A percentile compares a stretch with the other conserved stretches of the same genome.
phyloP scores from a whole-genome alignment of 1,140 invertebrate genomes.

The Tetragonula clypearis region DNA sequence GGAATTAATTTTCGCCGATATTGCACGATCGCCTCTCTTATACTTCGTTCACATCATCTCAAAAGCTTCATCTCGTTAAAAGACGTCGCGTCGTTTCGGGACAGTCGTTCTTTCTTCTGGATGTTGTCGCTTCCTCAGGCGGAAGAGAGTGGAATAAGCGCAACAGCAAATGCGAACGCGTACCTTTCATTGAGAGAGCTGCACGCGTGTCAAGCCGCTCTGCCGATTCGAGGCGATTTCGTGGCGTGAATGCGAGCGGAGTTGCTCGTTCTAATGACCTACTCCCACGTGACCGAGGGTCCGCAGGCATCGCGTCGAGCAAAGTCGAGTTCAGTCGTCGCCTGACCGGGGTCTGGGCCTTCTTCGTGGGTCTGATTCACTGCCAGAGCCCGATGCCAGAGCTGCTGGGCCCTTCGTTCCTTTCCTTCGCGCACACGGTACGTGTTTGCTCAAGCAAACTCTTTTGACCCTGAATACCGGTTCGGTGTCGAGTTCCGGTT shows the following conservation, averaged over 20 bases:
- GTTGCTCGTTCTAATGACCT: constrained; percentile 78
- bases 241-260: constrained; percentile 61
- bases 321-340: constrained; percentile 68
- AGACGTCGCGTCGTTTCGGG: too few species aligned
- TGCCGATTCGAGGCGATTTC: constrained; percentile 16
- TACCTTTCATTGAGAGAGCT: constrained; percentile 35
- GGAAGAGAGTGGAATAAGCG: constrained; percentile 6
- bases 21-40: background rate
- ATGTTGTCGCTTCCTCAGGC: background rate
- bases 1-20: too few species aligned
- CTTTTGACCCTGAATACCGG: constrained; percentile 28
- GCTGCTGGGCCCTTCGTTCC: constrained; percentile 35
- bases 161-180: background rate
- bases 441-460: background rate
- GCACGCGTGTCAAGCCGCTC: background rate
- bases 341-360: constrained; percentile 72
- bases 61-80: background rate
- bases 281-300: constrained; percentile 70
- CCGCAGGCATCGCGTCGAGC: constrained; percentile 9
- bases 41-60: background rate
- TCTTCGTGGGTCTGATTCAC: constrained; percentile 47
- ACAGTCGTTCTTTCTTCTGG: background rate
- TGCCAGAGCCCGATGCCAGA: constrained; percentile 46
- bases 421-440: constrained; percentile 41
- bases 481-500: constrained; percentile 22